Conservation (phyloP, 2,797 vertebrate genomes). For the Sebastiscus albofasciatus region DNA sequence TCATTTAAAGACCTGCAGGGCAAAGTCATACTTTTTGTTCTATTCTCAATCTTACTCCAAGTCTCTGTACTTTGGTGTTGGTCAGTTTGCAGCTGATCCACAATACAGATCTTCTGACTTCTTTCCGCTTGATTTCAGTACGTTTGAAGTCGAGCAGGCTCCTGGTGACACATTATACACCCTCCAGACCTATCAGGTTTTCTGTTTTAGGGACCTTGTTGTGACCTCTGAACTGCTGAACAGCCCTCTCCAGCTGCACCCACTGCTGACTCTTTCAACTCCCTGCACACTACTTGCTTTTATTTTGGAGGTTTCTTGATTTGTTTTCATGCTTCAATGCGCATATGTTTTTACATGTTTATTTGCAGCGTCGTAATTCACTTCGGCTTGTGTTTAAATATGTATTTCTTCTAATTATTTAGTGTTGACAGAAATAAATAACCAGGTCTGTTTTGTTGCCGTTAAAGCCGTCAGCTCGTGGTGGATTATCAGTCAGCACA, state of each 20-base stretch:
- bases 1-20: not conserved
- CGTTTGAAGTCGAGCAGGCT: slow-evolving; percentile 40
- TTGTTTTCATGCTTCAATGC: not conserved
- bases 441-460: not conserved
- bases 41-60: not conserved
- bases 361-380: not conserved
- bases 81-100: not conserved
- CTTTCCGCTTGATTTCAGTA: slow-evolving; percentile 22
- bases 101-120: not conserved
- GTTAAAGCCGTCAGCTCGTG: not conserved
- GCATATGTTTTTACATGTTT: not conserved
- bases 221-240: slow-evolving; percentile 50
- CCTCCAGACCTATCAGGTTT: slow-evolving; percentile 39
- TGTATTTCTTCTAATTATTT: not conserved
- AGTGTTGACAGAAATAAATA: not conserved
- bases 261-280: not conserved
- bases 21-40: not conserved
- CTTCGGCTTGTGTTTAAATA: not conserved
- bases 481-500: not conserved
- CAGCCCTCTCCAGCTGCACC: not conserved
- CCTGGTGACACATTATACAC: slow-evolving; percentile 23
- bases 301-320: not conserved
- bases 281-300: slow-evolving; percentile 5
- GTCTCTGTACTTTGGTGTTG: not conserved
- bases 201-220: slow-evolving; percentile 37